Conservation (phyloP, 2,888 invertebrate genomes). For the Cataglyphis rosenhaueri region DNA sequence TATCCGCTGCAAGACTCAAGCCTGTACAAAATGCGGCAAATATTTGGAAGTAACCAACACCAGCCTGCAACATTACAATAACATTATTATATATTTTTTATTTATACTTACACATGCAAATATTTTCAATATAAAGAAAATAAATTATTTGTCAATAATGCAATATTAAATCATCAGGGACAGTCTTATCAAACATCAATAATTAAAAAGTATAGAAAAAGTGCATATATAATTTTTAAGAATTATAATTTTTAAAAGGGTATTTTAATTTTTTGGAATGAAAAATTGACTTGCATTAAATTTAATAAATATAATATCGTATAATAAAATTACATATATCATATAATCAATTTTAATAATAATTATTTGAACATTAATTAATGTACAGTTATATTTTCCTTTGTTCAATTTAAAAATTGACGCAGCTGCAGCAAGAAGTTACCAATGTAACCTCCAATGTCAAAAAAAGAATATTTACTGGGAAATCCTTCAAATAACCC, state of each 20-base stretch:
- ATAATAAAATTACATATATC: neutral
- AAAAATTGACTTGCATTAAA: neutral
- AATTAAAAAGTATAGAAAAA: neutral
- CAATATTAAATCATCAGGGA: neutral
- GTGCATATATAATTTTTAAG: neutral
- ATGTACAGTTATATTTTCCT: neutral
- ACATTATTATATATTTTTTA: neutral
- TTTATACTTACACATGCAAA: neutral
- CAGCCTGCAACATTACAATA: slow-evolving; percentile 86
- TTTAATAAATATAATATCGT: too few species aligned
- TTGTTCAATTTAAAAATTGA: neutral
- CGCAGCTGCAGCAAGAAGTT: neutral
- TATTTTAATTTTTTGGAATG: neutral
- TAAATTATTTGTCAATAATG: neutral
- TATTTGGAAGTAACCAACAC: slow-evolving; percentile 90
- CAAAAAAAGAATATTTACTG: slow-evolving; percentile 76
- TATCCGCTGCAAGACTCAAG: slow-evolving; percentile 90
- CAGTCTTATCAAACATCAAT: neutral
- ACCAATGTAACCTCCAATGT: slow-evolving; percentile 37
- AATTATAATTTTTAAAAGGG: neutral
- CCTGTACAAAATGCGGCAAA: slow-evolving; percentile 89
- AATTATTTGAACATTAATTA: neutral
- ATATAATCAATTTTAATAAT: neutral
- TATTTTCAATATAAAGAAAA: neutral
- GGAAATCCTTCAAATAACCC: slow-evolving; percentile 76